Percentiles rank a stretch among this genome's conserved stretches.
Conservation (phyloP, 2,797 vertebrate species). For the Phrynocephalus vlangalii region DNA sequence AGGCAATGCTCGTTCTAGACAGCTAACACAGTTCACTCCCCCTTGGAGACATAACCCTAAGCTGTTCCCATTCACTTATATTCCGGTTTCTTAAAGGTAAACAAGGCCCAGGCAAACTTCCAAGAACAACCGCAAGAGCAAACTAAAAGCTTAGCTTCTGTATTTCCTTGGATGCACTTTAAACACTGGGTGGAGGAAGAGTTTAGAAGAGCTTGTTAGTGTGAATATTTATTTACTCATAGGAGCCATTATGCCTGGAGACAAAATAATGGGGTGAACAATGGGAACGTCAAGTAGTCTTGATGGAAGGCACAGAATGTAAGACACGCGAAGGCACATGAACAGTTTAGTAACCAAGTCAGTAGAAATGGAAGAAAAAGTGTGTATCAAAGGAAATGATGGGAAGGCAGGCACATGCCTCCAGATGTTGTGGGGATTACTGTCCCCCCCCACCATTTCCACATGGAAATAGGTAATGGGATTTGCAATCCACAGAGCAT, state of each 20-base stretch:
- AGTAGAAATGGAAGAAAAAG: not conserved
- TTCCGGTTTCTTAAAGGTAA: not conserved
- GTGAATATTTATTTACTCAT: conserved; percentile 1
- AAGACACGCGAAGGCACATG: too few relatives aligned
- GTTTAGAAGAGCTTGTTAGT: not conserved
- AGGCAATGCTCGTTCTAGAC: not conserved
- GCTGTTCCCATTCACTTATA: accelerated
- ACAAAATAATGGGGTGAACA: not conserved
- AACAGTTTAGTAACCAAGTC: not conserved
- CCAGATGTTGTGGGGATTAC: too few relatives aligned
- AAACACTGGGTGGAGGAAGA: conserved; percentile 6
- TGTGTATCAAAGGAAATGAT: too few relatives aligned
- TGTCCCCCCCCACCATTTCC: too few relatives aligned
- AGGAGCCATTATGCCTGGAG: accelerated
- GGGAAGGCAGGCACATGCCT: too few relatives aligned
- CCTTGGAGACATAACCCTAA: accelerated
- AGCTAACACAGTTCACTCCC: not conserved
- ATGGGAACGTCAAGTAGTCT: too few relatives aligned
- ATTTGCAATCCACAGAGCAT: not conserved
- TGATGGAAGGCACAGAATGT: too few relatives aligned
- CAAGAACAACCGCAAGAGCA: not conserved
- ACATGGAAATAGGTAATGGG: accelerated
- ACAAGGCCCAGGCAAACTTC: accelerated
- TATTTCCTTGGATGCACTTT: not conserved
- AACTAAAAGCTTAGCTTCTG: conserved; percentile 21